Base-by-base conservation (phyloP, 2,888 invertebrate species). In the Brenthis ino region DNA sequence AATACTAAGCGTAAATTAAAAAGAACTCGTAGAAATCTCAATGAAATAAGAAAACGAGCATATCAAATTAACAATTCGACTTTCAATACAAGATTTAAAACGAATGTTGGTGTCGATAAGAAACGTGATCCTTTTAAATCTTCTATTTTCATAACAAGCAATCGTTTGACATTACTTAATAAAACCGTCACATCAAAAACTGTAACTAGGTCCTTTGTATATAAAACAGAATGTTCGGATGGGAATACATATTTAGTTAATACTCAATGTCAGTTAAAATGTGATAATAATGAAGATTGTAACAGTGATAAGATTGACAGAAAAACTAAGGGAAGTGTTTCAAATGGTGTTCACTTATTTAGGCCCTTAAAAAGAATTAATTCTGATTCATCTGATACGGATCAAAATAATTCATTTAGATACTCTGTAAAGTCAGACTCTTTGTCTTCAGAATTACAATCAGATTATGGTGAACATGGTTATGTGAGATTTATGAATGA, bases 141-240 rank as follows among this genome's bases (percentile, higher is more conserved):
- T 50, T 48, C 53, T 63, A 80, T 82, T 66, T 79, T 77, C 60
- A 77, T 91, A 61, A 88, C 88, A 64, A 78, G 76, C 50, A 81
- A 85, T 70, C 82, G 90, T 33, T 76, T 91, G 69, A 90, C 89
- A 68, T 77, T 91, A 70, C 85, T 88, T 74, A 84, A 85, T 20
- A 91, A 88, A 74, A 83, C 86, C 33, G 79, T 91, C 68, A 77
- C 79, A 74, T 91, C 92, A 14, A 85, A 89, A 81, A 91, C 89
- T 48, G 79, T 89, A 70, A 89, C 86, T 20, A 84, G 92, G 69
- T 77, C 84, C 43, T 55, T 77, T 28, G 73, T 85, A 63, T 73
- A 77, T 72, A 79, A 82, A 72, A 78, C 77, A 20, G 80, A 80
- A 74, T 75, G 76, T 63, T 71, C 69, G 20, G 55, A 58, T 63